Evolutionary conservation across 2,113 vertebrate species (phyloP), one percentile per base, ranked within the genome.

Genomic region (Capreolus pygargus): DNA sequence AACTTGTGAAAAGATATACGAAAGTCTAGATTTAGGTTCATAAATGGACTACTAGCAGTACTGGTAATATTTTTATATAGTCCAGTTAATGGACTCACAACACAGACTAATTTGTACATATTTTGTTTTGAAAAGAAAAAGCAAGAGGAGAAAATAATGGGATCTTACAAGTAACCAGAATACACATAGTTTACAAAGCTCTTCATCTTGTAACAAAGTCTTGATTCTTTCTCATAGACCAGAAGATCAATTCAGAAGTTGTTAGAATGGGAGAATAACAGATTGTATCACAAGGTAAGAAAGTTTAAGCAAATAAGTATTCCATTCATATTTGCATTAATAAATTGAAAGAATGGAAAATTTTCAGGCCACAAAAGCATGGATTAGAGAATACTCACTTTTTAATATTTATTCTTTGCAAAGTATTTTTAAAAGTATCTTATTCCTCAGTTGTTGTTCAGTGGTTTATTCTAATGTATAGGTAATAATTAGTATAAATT

Each of bases 181-280:
- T 70, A 84, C 6, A 89, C 5, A 43, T 33, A 93, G 43, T 78
- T 97, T 96, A 86, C 47, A 84, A 58, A 92, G 28, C 43, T 97
- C 33, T 85, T 81, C 57, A 91, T 97, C 78, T 97, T 96, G 17
- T 98, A 98, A 99, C 74, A 25, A 84, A 83, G 12, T 97, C 96
- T 98, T 98, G 58, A 36, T 89, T 95, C 97, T 97, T 98, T 98
- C 98, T 98, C 47, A 95, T 99, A 99, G 99, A 99, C 99, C 88
- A 99, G 99, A 99, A 99, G 99, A 98, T 99, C 99, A 82, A 99
- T 99, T 98, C 99, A 99, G 98, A 99, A 99, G 98, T 98, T 99
- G 97, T 96, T 99, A 99, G 99, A 99, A 98, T 99, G 99, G 99
- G 99, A 99, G 98, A 99, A 99, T 99, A 99, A 99, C 99, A 98